Evolutionary conservation across 2,113 vertebrate species (phyloP), one percentile per base, ranked within the genome.

Genomic region (Acinonyx jubatus): DNA sequence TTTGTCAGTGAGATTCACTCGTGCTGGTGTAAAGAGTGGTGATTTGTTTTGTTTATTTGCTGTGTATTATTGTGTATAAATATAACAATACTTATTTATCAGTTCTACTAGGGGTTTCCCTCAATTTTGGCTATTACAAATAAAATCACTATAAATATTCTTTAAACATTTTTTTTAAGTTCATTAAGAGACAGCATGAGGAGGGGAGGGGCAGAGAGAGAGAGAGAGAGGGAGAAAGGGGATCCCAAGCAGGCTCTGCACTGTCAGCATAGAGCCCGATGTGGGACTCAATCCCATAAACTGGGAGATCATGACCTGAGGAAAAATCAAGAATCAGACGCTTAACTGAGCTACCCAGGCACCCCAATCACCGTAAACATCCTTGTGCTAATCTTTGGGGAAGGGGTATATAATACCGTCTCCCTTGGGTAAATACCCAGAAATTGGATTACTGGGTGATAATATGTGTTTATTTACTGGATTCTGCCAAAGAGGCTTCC

Each of bases 1-100:
- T 80, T 76, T 82, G 12, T 81, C 73, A 50, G 18, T 85, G 29
- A 92, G 78, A 85, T 76, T 92, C 73, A 31, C 21, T 74, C 18
- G n/a, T 21, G 6, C 15, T 86, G 21, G 61, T 92, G 63, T 41
- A 86, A 96, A 50, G 8, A 89, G 14, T 33, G 14, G 5, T 48
- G 73, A 91, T 65, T 8, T 50, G 5, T 66, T 66, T 1, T 7
- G 48, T 31, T 38, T 65, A 48, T 73, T 95, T 93, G 31, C 36
- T 71, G 5, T 65, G 21, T 89, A 15, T 88, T 89, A 7, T 86
- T 16, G 45, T 68, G 7, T 61, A 18, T 94, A 78, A 87, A 57
- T 79, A 48, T 61, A 55, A 19, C 4, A 18, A 3, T 65, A 36
- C 2, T 85, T 78, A 82, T 23, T 63, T 29, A 71, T 63, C 16